Conservation (phyloP, 2,888 invertebrate genomes). For the Drosophila kuntzei region DNA sequence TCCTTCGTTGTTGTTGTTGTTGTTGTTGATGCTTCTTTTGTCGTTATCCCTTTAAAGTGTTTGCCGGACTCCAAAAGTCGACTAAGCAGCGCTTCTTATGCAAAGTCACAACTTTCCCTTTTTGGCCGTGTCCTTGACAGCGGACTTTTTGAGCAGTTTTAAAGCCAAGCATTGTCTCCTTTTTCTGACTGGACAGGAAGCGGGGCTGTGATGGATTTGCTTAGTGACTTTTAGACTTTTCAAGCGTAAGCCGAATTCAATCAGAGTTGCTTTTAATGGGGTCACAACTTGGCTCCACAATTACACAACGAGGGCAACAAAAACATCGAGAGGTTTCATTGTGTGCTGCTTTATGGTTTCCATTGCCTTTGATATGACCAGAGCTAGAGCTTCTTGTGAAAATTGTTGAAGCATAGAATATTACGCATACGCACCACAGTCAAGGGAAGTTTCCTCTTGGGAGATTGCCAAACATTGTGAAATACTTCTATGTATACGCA, state of each 20-base stretch:
- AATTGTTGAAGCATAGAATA: conserved; percentile 62
- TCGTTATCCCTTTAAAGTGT: conserved; percentile 38
- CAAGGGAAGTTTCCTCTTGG: conserved; percentile 12
- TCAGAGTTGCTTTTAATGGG: conserved; percentile 64
- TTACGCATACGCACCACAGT: conserved; percentile 68
- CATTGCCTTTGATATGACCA: conserved; percentile 11
- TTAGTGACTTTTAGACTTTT: conserved; percentile 60
- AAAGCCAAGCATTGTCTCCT: conserved; percentile 11
- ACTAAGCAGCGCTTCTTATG: conserved; percentile 46
- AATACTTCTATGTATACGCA: conserved; percentile 44
- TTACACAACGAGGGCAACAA: conserved; percentile 21
- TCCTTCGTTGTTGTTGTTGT: neutral
- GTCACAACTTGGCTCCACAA: conserved; percentile 26
- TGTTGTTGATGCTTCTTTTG: conserved; percentile 1
- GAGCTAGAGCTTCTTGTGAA: conserved; percentile 16
- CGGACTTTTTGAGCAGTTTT: conserved; percentile 63
- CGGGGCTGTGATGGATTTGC: conserved; percentile 64
- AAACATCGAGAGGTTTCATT: conserved; percentile 8
- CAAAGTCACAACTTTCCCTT: conserved; percentile 45
- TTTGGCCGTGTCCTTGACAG: conserved; percentile 66
- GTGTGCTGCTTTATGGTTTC: conserved; percentile 62
- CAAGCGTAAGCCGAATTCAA: conserved; percentile 75
- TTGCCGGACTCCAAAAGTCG: conserved; percentile 4
- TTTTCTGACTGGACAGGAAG: conserved; percentile 9
- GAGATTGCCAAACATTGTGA: conserved; percentile 48